phyloP scores from a whole-genome alignment of 1,140 invertebrate genomes.

The Hylaeus anthracinus region DNA sequence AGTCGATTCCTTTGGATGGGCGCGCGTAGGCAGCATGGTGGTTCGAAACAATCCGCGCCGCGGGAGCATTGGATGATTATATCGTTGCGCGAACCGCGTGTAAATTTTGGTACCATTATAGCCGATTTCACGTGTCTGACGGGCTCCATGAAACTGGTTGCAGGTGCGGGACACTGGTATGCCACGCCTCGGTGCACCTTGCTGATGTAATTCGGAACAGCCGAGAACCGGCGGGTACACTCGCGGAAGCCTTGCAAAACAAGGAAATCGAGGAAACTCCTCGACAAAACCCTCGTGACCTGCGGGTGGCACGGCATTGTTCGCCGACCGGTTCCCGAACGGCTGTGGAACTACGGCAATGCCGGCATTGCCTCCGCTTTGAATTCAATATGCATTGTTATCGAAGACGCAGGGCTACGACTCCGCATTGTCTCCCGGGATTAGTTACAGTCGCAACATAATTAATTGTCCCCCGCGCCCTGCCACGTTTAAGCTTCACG shows the following conservation, averaged over 20 bases:
- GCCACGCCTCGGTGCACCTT: constrained; percentile 24
- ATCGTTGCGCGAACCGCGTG: neutral
- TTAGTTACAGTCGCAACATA: constrained; percentile 75
- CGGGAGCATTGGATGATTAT: neutral
- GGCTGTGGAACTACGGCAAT: constrained; percentile 28
- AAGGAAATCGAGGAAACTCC: constrained; percentile 64
- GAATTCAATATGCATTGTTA: constrained; percentile 78
- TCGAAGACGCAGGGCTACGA: constrained; percentile 70
- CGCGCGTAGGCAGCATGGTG: too few species aligned
- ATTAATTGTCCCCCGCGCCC: constrained; percentile 69
- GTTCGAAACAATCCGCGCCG: neutral
- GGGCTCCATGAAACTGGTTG: neutral
- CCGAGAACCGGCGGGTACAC: constrained; percentile 39
- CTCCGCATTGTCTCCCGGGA: constrained; percentile 67
- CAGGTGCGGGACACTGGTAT: constrained; percentile 23
- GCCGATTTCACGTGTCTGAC: neutral
- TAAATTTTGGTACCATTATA: constrained; percentile 15
- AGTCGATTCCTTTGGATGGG: too few species aligned
- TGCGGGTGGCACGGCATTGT: constrained; percentile 69
- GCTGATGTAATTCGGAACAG: constrained; percentile 42
- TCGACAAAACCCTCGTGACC: constrained; percentile 57
- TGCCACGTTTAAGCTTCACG: neutral
- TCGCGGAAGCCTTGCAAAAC: constrained; percentile 54
- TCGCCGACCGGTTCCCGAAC: constrained; percentile 51
- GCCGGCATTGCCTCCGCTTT: constrained; percentile 47